phyloP scores from a whole-genome alignment of 2,113 vertebrate genomes.

The Raja brachyura region DNA sequence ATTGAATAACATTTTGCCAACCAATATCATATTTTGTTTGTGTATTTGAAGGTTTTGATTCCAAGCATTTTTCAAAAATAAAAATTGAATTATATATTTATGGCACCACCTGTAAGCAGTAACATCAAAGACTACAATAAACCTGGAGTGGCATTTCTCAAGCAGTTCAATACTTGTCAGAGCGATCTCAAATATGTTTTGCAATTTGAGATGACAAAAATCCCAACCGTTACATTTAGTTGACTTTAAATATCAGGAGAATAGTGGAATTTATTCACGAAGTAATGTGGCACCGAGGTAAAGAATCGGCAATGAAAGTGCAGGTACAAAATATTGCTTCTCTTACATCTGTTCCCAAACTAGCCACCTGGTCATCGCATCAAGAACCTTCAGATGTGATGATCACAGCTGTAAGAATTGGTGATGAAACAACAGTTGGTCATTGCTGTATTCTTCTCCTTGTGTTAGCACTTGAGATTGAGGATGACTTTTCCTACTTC shows the following conservation, averaged over 20 bases:
- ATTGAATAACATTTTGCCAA: neutral
- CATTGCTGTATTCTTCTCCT: neutral
- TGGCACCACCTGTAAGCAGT: neutral
- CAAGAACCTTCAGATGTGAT: too few relatives aligned
- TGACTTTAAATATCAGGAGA: too few relatives aligned
- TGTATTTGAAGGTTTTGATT: neutral
- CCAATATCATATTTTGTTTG: neutral
- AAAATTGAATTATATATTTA: neutral
- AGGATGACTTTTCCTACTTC: too few relatives aligned
- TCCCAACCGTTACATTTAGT: too few relatives aligned
- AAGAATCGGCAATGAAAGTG: too few relatives aligned
- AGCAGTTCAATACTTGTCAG: neutral
- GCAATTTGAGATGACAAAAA: neutral
- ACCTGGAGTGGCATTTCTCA: neutral
- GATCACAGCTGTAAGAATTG: too few relatives aligned
- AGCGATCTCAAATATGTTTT: neutral
- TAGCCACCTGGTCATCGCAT: too few relatives aligned
- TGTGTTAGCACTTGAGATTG: too few relatives aligned
- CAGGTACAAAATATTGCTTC: too few relatives aligned
- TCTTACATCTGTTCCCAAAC: too few relatives aligned
- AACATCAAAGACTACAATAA: neutral
- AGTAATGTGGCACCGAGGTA: too few relatives aligned
- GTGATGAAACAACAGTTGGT: neutral
- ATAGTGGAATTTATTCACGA: too few relatives aligned
- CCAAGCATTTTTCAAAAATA: neutral